Evolutionary conservation across 1,140 invertebrate species (phyloP), one percentile per base, ranked within the genome.

Genomic region (Drosophila nebulosa): DNA sequence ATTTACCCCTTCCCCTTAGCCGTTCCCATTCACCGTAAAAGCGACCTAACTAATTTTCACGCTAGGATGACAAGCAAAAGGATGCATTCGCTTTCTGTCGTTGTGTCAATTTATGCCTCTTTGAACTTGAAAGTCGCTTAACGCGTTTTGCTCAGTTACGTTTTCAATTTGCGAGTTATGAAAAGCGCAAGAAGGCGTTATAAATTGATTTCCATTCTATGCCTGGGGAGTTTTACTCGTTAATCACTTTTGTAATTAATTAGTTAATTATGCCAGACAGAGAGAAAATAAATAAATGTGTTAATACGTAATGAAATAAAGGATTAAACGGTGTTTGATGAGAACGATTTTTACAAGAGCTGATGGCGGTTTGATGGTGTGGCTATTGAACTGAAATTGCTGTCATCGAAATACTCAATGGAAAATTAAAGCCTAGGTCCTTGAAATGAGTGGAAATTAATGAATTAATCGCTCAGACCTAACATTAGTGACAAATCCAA

Each of bases 221-320:
- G 51, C 65, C 56, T 56, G 57, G 62, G 59, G 27, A 64, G 39
- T 16, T 65, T 58, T 32, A 30, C 53, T 24, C 30, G 30, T 35
- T 35, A 35, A 32, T 32, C 32, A 58, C 58, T 35, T 63, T 69
- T 26, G 39, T 86, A 80, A 84, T 85, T 66, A 86, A 67, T 65
- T 22, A 61, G 57, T 77, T 81, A 86, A 86, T 86, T 85, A 85
- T 50, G 58, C 32, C 42, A 60, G 26, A 39, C 18, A 42, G 35
- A 32, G 7, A 10, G 27, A 18, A 39, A 56, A 50, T 50, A 42
- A 39, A 62, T 63, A 55, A 62, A 65, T 60, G 69, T 69, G 69
- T 81, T 81, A 81, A 81, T 74, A 60, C 70, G 50, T 67, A 83
- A 81, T 81, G 69, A 78, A 83, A 78, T 83, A 83, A 74, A 65